Conservation (phyloP, 2,797 vertebrate species). For the Parauchenoglanis punctatus region DNA sequence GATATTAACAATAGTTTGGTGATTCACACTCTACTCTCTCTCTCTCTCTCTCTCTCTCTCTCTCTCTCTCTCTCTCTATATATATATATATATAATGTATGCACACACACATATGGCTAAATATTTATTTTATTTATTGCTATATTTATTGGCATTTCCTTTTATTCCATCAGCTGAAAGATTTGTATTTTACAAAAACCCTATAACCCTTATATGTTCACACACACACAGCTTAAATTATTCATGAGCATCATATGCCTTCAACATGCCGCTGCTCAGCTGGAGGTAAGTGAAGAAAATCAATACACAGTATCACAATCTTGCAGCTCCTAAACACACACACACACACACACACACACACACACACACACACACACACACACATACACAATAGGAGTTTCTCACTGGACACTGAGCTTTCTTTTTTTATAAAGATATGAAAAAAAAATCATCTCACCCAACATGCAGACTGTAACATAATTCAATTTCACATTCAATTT, state of each 20-base stretch:
- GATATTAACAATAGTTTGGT: background rate
- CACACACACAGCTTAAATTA: background rate
- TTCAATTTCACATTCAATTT: no score
- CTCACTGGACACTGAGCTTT: background rate
- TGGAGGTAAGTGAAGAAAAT: background rate
- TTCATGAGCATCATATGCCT: background rate
- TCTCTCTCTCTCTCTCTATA: no score
- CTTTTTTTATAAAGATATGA: background rate
- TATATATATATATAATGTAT: background rate
- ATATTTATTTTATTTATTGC: background rate
- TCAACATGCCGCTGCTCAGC: background rate
- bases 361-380: slow-evolving; percentile 6
- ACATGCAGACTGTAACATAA: background rate
- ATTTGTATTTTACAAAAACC: background rate
- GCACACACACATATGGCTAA: background rate
- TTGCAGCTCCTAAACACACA: background rate
- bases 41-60: no score
- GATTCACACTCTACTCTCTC: background rate
- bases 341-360: background rate
- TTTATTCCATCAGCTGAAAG: background rate
- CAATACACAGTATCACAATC: background rate
- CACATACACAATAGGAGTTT: background rate
- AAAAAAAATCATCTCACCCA: background rate
- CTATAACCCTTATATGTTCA: background rate
- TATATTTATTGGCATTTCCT: background rate